These are phyloP conservation scores for Crocidura indochinensis DNA, from an alignment of 2,797 vertebrate genomes.

Conservation along the genomic window DNA sequence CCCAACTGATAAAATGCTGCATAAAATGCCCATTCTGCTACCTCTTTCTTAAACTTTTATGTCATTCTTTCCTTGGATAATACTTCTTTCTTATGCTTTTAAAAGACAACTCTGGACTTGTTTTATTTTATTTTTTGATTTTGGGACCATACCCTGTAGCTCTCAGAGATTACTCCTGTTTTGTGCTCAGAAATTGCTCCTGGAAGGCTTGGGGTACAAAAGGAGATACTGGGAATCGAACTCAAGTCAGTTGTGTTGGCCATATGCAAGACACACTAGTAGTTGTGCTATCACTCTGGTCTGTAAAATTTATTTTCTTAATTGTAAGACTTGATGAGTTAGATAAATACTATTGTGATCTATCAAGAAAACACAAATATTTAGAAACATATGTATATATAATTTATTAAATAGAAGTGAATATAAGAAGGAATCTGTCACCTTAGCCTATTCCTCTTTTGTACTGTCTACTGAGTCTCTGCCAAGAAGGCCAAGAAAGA, in stretches of 20 bases:
- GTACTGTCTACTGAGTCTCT: no score
- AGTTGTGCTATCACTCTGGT: no score
- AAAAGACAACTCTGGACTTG: not conserved
- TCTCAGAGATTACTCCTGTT: no score
- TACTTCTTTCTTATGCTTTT: not conserved
- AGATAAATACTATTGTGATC: not conserved
- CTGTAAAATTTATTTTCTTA: not conserved
- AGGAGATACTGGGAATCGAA: no score
- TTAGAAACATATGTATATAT: not conserved
- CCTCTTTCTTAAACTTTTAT: not conserved
- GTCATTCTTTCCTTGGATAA: not conserved
- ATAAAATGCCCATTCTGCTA: not conserved
- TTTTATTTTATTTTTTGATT: not conserved
- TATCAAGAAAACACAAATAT: slow-evolving; percentile 39
- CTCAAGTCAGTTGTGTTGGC: no score
- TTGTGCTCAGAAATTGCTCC: no score
- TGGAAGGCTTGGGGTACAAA: no score
- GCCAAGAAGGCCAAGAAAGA: no score
- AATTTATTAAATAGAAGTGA: not conserved
- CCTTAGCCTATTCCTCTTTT: no score
- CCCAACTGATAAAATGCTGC: not conserved
- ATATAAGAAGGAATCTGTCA: not conserved
- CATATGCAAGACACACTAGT: no score
- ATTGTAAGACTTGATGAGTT: slow-evolving; percentile 10
- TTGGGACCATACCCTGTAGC: no score